Conservation (phyloP, 2,797 vertebrate genomes). For the Clamator glandarius region DNA sequence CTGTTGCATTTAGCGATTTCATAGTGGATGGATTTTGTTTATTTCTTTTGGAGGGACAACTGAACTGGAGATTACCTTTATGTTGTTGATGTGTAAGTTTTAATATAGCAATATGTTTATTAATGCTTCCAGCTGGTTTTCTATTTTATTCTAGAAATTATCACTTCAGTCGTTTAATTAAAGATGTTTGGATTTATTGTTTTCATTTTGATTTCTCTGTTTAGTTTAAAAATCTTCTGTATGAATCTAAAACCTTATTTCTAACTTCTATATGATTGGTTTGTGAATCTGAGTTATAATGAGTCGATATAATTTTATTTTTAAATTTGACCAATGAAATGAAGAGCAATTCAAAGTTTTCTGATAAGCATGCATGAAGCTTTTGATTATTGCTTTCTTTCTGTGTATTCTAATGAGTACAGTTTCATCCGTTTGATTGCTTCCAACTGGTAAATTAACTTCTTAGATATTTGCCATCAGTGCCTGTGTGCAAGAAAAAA, state of each 20-base stretch:
- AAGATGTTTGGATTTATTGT: not conserved
- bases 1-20: not conserved
- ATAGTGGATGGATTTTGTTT: not conserved
- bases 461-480: not conserved
- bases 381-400: constrained; percentile 40
- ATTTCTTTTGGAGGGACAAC: not conserved
- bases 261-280: not conserved
- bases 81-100: not conserved
- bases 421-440: constrained; percentile 7
- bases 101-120: not conserved
- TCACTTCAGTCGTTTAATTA: not conserved
- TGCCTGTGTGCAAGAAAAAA: not conserved
- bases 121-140: not conserved
- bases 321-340: constrained; percentile 11
- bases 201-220: not conserved
- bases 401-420: constrained; percentile 18
- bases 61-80: not conserved
- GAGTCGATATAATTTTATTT: not conserved
- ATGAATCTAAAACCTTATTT: not conserved
- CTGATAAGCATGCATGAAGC: constrained; percentile 5
- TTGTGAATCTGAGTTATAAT: constrained; percentile 12
- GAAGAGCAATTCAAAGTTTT: constrained; percentile 36
- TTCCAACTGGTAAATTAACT: constrained; percentile 30
- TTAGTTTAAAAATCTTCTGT: not conserved
- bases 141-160: constrained; percentile 10